These are phyloP conservation scores for Pardalotus punctatus DNA, from an alignment of 2,113 vertebrate species.

Conservation along the genomic window DNA sequence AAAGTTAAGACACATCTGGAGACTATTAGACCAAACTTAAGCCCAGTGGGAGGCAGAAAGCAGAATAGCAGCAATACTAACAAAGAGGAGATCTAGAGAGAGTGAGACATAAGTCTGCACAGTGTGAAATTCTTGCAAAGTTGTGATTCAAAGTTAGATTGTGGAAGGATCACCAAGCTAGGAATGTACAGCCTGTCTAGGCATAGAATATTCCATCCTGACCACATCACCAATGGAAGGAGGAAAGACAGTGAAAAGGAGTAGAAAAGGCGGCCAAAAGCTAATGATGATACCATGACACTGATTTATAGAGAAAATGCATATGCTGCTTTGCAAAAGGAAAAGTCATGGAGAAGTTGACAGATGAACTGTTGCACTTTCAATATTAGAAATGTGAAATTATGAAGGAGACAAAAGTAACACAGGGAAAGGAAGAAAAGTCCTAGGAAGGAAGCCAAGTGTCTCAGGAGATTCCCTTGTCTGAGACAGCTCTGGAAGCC, in stretches of 20 bases:
- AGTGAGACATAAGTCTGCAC: background rate
- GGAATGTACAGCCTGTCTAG: background rate
- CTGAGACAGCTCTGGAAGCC: background rate
- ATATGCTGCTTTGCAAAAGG: background rate
- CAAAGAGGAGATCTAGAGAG: background rate
- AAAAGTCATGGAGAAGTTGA: background rate
- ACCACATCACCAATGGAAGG: background rate
- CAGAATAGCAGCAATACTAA: constrained; percentile 15
- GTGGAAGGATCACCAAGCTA: background rate
- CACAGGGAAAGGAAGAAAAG: background rate
- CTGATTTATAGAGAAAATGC: background rate
- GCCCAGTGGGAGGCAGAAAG: constrained; percentile 41
- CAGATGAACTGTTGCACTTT: background rate
- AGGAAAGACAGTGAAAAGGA: background rate
- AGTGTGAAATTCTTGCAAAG: background rate
- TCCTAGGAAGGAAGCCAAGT: background rate
- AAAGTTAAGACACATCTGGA: constrained; percentile 49
- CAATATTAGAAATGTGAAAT: background rate
- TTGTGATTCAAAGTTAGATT: background rate
- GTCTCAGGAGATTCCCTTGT: constrained; percentile 3
- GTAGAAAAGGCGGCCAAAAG: background rate
- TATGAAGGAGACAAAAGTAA: background rate
- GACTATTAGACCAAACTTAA: constrained; percentile 24
- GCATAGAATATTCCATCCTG: background rate
- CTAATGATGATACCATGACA: background rate